Percentiles rank a stretch among this genome's conserved stretches.
These are phyloP conservation scores for Phymastichus coffea DNA, from an alignment of 1,140 invertebrate species.

Conservation along the genomic window DNA sequence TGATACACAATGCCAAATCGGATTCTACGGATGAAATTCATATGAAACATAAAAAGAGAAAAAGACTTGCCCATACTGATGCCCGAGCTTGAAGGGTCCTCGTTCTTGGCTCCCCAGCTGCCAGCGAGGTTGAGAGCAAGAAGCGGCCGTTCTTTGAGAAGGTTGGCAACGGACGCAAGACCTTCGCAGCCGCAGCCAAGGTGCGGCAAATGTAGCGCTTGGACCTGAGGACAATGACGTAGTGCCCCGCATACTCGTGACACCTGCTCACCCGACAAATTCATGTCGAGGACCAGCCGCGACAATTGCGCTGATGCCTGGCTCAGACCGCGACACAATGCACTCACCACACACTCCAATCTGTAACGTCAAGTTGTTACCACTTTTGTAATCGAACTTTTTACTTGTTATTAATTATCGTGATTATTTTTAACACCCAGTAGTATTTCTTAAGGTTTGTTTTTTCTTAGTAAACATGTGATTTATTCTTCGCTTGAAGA, in stretches of 20 bases:
- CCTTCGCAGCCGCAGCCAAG: conserved; percentile 60
- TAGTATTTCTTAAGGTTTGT: too few relatives aligned
- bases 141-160: conserved; percentile 54
- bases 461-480: too few relatives aligned
- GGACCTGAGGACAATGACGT: conserved; percentile 54
- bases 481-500: too few relatives aligned
- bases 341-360: conserved; percentile 58
- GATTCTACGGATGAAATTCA: too few relatives aligned
- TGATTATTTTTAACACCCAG: too few relatives aligned
- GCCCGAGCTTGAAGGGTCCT: conserved; percentile 56
- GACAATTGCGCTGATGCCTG: conserved; percentile 47
- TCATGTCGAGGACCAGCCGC: conserved; percentile 59
- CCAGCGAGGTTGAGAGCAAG: conserved; percentile 59
- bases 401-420: too few relatives aligned
- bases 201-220: conserved; percentile 60
- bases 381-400: too few relatives aligned
- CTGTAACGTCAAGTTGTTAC: conserved; percentile 35
- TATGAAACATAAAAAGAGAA: conserved; percentile 19
- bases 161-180: conserved; percentile 52
- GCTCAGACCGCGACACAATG: conserved; percentile 53
- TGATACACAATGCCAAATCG: too few relatives aligned
- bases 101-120: conserved; percentile 55
- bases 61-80: conserved; percentile 56
- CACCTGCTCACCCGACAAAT: conserved; percentile 57
- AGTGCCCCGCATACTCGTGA: conserved; percentile 55